These are phyloP conservation scores for Hippoglossus hippoglossus DNA, from an alignment of 2,797 vertebrate genomes.

Conservation along the genomic window DNA sequence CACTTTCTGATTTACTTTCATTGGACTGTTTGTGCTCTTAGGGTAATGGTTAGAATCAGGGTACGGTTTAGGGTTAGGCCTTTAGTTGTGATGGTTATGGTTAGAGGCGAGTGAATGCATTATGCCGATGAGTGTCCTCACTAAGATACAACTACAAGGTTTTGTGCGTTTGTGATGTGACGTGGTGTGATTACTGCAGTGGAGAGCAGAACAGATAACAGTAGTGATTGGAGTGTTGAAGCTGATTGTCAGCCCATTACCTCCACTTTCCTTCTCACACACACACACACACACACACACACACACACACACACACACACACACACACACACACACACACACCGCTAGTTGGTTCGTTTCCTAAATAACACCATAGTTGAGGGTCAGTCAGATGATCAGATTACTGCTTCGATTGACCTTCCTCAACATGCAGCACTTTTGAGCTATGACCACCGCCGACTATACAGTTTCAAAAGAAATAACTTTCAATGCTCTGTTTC, in stretches of 20 bases:
- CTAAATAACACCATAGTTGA: conserved; percentile 63
- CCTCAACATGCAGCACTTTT: conserved; percentile 54
- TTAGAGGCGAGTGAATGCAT: too few species aligned
- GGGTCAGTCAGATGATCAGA: conserved; percentile 71
- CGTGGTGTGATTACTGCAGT: conserved; percentile 66
- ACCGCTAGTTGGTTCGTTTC: conserved; percentile 53
- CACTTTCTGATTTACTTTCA: too few species aligned
- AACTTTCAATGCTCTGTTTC: too few species aligned
- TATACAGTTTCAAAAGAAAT: neutral
- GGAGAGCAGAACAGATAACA: conserved; percentile 58
- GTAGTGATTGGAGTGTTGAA: conserved; percentile 75
- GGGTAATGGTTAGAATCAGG: neutral
- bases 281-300: conserved; percentile 9
- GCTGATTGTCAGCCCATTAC: conserved; percentile 74
- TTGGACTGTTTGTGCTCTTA: too few species aligned
- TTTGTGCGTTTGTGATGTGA: conserved; percentile 26
- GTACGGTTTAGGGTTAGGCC: too few species aligned
- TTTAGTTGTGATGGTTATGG: too few species aligned
- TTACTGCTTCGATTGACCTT: conserved; percentile 73
- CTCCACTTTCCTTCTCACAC: neutral
- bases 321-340: conserved; percentile 22
- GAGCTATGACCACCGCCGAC: too few species aligned
- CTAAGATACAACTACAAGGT: too few species aligned
- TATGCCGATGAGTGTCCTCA: too few species aligned
- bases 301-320: too few species aligned